A percentile compares a stretch with the other conserved stretches of the same genome.
Conservation (phyloP, 2,888 invertebrate species). For the Amphipoea oculea region DNA sequence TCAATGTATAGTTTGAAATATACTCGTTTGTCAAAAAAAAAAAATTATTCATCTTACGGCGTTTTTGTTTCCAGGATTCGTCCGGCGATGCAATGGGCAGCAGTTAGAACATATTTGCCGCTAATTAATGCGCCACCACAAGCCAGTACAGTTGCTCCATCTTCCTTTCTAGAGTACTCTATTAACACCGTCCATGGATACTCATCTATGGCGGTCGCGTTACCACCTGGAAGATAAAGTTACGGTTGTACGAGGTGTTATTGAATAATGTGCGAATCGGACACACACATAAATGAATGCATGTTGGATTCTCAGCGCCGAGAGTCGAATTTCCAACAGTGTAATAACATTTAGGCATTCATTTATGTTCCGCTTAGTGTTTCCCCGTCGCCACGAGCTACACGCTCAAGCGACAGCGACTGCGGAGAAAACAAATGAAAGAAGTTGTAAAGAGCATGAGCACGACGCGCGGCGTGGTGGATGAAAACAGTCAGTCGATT, state of each 20-base stretch:
- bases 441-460: neutral
- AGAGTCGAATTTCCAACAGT: neutral
- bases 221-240: conserved; percentile 34
- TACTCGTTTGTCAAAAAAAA: neutral
- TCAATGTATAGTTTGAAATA: too few relatives aligned
- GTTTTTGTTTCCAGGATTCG: conserved; percentile 75
- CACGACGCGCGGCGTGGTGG: too few relatives aligned
- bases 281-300: too few relatives aligned
- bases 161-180: conserved; percentile 74
- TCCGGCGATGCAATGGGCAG: conserved; percentile 89
- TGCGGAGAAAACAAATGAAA: neutral
- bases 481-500: neutral
- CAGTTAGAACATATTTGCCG: conserved; percentile 88
- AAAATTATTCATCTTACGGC: conserved; percentile 78
- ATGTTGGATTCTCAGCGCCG: neutral
- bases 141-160: conserved; percentile 59
- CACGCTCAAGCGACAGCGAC: neutral
- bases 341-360: neutral
- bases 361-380: neutral
- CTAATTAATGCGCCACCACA: conserved; percentile 90
- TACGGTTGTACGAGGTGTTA: neutral
- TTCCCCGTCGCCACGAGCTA: neutral
- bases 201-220: conserved; percentile 83
- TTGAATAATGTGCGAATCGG: neutral
- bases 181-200: conserved; percentile 90